Conservation (phyloP, 2,888 invertebrate genomes). For the Stenodema calcarata region DNA sequence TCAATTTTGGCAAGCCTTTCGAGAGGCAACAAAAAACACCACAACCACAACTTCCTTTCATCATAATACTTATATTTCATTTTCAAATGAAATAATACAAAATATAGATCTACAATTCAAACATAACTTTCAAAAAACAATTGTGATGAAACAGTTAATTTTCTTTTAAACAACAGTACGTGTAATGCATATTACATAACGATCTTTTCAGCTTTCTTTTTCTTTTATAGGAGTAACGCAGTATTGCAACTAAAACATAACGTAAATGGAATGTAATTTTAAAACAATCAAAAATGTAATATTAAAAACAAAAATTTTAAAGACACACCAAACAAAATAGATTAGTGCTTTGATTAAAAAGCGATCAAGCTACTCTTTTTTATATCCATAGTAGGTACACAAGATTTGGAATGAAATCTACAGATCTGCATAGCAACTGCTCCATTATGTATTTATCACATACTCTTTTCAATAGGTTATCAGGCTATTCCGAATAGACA, state of each 20-base stretch:
- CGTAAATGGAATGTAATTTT: slow-evolving; percentile 37
- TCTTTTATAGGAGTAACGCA: neutral
- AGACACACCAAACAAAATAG: neutral
- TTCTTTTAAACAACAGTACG: slow-evolving; percentile 9
- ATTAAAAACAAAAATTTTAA: neutral
- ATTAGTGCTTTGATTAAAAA: neutral
- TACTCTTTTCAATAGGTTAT: slow-evolving; percentile 16
- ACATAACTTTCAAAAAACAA: slow-evolving; percentile 42
- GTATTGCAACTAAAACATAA: slow-evolving; percentile 43
- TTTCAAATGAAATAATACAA: slow-evolving; percentile 46
- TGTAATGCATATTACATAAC: slow-evolving; percentile 25
- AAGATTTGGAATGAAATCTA: slow-evolving; percentile 33
- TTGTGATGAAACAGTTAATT: slow-evolving; percentile 40
- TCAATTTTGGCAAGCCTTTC: no score
- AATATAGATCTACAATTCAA: slow-evolving; percentile 39
- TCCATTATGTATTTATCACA: slow-evolving; percentile 24
- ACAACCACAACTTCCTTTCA: neutral
- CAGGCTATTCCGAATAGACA: slow-evolving; percentile 30
- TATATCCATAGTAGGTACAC: neutral
- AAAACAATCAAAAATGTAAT: neutral
- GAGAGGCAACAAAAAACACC: neutral
- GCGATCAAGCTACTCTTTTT: slow-evolving; percentile 4
- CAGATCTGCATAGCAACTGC: slow-evolving; percentile 3
- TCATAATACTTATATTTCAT: slow-evolving; percentile 45
- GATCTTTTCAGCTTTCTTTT: neutral